Conservation (phyloP, 2,113 vertebrate species). For the Rostratula benghalensis region DNA sequence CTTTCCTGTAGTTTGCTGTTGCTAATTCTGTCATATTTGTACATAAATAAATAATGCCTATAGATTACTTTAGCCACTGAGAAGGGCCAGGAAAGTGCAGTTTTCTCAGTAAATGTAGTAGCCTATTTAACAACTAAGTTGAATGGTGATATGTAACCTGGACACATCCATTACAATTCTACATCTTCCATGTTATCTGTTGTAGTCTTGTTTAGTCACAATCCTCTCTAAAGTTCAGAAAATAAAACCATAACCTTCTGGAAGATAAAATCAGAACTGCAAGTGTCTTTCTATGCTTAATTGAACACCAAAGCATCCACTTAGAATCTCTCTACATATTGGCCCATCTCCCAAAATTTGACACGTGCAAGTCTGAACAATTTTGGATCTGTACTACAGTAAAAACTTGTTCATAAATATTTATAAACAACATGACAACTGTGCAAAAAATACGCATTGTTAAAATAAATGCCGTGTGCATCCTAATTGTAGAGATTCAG, state of each 20-base stretch:
- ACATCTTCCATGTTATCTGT: neutral
- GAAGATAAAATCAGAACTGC: neutral
- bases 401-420: neutral
- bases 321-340: neutral
- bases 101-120: neutral
- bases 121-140: neutral
- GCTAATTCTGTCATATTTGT: neutral
- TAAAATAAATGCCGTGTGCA: neutral
- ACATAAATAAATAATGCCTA: constrained; percentile 45
- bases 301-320: neutral
- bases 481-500: neutral
- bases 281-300: neutral
- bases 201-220: neutral
- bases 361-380: neutral
- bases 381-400: neutral
- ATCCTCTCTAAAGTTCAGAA: neutral
- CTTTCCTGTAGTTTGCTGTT: constrained; percentile 11
- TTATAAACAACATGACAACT: neutral
- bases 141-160: neutral
- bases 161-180: neutral
- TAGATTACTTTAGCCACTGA: constrained; percentile 19
- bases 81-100: constrained; percentile 10
- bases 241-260: neutral
- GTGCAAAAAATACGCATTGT: neutral
- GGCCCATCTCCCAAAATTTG: neutral